Evolutionary conservation across 2,888 invertebrate species (phyloP).

Genomic region (Trichogramma evanescens): DNA sequence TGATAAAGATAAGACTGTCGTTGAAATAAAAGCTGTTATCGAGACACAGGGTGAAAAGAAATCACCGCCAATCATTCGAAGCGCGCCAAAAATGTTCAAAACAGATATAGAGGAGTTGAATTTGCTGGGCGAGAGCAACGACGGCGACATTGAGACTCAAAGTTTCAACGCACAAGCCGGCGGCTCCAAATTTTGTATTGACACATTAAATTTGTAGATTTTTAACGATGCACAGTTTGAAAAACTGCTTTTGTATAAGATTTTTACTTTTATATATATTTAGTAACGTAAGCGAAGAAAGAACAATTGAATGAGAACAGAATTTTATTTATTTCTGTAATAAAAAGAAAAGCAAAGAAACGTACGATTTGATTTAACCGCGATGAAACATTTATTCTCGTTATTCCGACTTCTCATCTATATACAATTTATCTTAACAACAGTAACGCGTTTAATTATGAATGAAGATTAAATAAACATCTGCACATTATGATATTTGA

Average conservation of each 20-base stretch:
- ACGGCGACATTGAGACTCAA: slow-evolving; percentile 22
- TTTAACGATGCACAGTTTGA: slow-evolving; percentile 2
- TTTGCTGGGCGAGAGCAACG: slow-evolving; percentile 30
- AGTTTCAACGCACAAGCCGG: slow-evolving; percentile 14
- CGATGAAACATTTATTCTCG: not conserved
- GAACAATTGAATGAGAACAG: not conserved
- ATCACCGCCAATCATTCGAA: not conserved
- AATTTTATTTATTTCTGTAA: slow-evolving; percentile 17
- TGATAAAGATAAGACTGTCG: slow-evolving; percentile 13
- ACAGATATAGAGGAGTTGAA: slow-evolving; percentile 35
- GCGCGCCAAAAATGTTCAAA: slow-evolving; percentile 19
- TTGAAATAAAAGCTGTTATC: slow-evolving; percentile 12
- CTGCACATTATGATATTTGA: too few relatives aligned
- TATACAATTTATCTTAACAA: too few relatives aligned
- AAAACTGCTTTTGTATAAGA: slow-evolving; percentile 15
- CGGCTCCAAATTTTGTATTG: slow-evolving; percentile 28
- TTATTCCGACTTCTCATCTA: not conserved
- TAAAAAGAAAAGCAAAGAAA: not conserved
- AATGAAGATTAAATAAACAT: too few relatives aligned
- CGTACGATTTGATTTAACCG: too few relatives aligned
- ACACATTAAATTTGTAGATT: slow-evolving; percentile 32
- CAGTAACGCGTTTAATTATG: too few relatives aligned
- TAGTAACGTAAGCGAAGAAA: not conserved
- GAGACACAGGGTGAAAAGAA: slow-evolving; percentile 10
- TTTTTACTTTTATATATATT: slow-evolving; percentile 20